Base-by-base conservation (phyloP, 2,113 vertebrate species). In the Colistium nudipinnis region DNA sequence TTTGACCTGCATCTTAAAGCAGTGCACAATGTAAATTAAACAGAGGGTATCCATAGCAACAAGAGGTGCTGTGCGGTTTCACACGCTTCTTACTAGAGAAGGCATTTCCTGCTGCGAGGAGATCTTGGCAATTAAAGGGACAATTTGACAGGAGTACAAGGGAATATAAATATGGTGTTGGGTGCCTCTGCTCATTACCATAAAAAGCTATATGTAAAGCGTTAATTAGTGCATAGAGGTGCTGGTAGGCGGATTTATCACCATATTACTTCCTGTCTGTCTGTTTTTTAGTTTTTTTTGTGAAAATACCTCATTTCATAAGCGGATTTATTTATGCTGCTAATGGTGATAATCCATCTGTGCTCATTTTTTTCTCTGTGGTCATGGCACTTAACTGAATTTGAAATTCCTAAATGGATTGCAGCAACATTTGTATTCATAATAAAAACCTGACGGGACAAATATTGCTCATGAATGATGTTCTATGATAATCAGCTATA, bases 301-400 rank as follows among this genome's bases (percentile, higher is more conserved):
- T 22, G 0, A 13, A 48, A 9, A 20, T 13, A 13, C 45, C 45
- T 25, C 45, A 13, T 9, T 48, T 48, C 22, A 48, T 22, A 22
- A 48, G 20, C 45, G 16, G 28, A 31, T 53, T 19, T 53, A 31
- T 69, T 33, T 14, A 43, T 52, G 53, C 35, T 30, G 45, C 22
- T 51, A 27, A 45, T 54, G 10, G 39, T 55, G 12, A 28, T 6
- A 24, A 14, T 54, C 27, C 14, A 4, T 43, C 7, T 33, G 13
- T 48, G 13, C n/a, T 27, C 31, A 19, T 13, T 27, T 36, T 27
- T 7, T 2, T 28, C 11, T 41, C 30, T 6, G 39, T 69, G 25
- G 17, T 7, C 27, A 4, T 10, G 33, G 7, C 47, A 38, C 5
- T 52, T 60, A 19, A 33, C 12, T 27, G 12, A 28, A 35, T 60